Percentiles rank a stretch among this genome's conserved stretches.
These are phyloP conservation scores for Drosophila robusta DNA, from an alignment of 2,888 invertebrate genomes.

Conservation along the genomic window DNA sequence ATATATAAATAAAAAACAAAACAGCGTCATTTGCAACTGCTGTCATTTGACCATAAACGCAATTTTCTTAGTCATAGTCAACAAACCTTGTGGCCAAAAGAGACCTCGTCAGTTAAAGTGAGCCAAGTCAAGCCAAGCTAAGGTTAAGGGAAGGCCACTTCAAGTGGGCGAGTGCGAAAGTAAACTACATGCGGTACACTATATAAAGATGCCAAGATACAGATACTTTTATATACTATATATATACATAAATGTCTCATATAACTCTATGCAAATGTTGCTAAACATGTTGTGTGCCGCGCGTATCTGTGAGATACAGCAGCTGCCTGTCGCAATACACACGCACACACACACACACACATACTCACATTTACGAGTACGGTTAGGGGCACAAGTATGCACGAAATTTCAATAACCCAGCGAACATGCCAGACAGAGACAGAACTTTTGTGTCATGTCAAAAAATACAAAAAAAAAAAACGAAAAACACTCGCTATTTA, in stretches of 20 bases:
- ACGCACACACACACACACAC: constrained; percentile 6
- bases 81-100: constrained; percentile 41
- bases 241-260: constrained; percentile 2
- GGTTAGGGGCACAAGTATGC: constrained; percentile 26
- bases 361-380: constrained; percentile 4
- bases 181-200: constrained; percentile 13
- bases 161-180: constrained; percentile 57
- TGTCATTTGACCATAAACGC: constrained; percentile 3
- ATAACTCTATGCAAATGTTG: constrained; percentile 57
- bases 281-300: constrained; percentile 39
- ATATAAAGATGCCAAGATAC: neutral
- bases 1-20: neutral
- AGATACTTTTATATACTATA: neutral
- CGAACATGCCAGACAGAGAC: constrained; percentile 31
- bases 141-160: constrained; percentile 62
- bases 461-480: constrained; percentile 10
- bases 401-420: constrained; percentile 29
- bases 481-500: constrained; percentile 1
- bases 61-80: constrained; percentile 23
- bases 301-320: constrained; percentile 47
- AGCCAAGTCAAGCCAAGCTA: constrained; percentile 44
- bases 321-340: constrained; percentile 37
- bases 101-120: constrained; percentile 46
- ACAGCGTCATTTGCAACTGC: constrained; percentile 19
- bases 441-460: constrained; percentile 25